These are phyloP conservation scores for Keiferia lycopersicella DNA, from an alignment of 2,888 invertebrate species.

Conservation along the genomic window DNA sequence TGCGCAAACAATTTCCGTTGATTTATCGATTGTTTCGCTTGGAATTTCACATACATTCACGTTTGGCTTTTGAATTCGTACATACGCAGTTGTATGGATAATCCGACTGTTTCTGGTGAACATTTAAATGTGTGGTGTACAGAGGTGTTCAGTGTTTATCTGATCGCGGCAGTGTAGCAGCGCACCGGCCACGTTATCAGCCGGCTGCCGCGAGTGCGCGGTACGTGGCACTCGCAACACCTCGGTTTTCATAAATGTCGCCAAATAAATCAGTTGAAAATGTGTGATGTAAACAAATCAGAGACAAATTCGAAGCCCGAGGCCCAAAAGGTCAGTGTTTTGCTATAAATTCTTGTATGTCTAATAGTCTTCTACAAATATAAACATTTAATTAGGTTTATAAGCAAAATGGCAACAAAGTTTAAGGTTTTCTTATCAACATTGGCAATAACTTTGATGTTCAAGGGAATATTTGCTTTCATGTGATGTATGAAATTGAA, in stretches of 20 bases:
- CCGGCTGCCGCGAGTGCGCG: constrained; percentile 51
- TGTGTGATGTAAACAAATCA: constrained; percentile 48
- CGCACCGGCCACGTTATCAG: constrained; percentile 53
- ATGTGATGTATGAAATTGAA: constrained; percentile 9
- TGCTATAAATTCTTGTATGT: constrained; percentile 34
- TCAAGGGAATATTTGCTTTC: not conserved
- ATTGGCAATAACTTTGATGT: not conserved
- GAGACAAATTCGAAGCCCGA: constrained; percentile 43
- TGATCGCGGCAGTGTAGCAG: constrained; percentile 45
- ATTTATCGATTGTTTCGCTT: constrained; percentile 55
- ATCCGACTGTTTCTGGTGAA: constrained; percentile 52
- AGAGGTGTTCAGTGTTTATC: constrained; percentile 44
- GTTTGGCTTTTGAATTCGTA: constrained; percentile 42
- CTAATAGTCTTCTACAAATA: not conserved
- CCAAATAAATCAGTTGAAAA: constrained; percentile 39
- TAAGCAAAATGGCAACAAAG: constrained; percentile 11
- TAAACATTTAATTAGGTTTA: not conserved
- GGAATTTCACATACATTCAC: constrained; percentile 45
- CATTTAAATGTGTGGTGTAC: constrained; percentile 35
- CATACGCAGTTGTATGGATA: constrained; percentile 42
- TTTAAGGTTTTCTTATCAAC: constrained; percentile 5
- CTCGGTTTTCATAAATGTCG: constrained; percentile 31
- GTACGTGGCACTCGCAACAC: constrained; percentile 71
- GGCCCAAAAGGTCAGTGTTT: constrained; percentile 46
- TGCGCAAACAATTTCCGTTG: constrained; percentile 58